Conservation (phyloP, 2,888 invertebrate genomes). For the Cephonodes hylas region DNA sequence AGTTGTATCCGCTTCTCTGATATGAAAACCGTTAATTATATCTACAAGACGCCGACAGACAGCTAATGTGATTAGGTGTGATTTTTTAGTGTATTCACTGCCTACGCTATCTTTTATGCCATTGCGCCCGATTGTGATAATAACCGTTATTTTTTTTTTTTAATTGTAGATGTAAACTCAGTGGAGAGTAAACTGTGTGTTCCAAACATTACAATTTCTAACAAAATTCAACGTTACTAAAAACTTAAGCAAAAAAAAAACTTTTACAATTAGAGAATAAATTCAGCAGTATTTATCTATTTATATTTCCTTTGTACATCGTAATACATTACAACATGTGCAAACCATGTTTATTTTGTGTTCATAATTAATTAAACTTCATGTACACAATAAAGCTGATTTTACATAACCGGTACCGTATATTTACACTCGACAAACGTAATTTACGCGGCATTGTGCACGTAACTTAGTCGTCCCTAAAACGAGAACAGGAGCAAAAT, state of each 20-base stretch:
- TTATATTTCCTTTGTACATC: too few relatives aligned
- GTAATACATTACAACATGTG: neutral
- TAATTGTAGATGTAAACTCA: neutral
- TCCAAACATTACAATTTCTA: too few relatives aligned
- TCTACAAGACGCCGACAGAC: constrained; percentile 23
- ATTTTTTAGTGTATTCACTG: neutral
- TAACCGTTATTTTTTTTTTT: neutral
- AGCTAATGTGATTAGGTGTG: constrained; percentile 24
- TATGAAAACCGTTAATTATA: constrained; percentile 19
- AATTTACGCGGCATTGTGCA: constrained; percentile 64
- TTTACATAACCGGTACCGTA: constrained; percentile 21
- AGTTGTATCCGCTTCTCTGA: constrained; percentile 39
- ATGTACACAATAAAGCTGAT: constrained; percentile 13
- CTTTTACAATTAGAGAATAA: neutral
- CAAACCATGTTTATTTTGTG: neutral
- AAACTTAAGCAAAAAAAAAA: too few relatives aligned
- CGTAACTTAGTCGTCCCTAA: constrained; percentile 45
- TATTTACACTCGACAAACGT: constrained; percentile 57
- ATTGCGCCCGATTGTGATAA: neutral
- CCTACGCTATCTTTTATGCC: neutral
- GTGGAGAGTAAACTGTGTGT: too few relatives aligned
- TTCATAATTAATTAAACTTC: neutral
- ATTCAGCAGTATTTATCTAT: too few relatives aligned
- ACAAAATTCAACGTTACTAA: too few relatives aligned
- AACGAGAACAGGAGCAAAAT: constrained; percentile 49